phyloP scores from a whole-genome alignment of 2,888 invertebrate species.

The Nebria brevicollis region DNA sequence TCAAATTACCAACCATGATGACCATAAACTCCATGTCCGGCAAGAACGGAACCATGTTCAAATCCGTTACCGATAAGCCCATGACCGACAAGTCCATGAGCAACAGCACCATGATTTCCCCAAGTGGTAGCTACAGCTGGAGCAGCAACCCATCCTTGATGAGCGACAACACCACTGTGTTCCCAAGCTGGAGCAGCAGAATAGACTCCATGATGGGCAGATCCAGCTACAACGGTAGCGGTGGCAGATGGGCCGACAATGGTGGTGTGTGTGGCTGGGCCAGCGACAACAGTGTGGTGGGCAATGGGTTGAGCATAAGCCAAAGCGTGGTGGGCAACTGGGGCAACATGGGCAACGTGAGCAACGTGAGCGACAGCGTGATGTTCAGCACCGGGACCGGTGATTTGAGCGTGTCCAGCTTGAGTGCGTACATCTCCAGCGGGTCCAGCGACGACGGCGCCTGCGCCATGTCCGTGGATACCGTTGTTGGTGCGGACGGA shows the following conservation, averaged over 20 bases:
- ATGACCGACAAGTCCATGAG: constrained; percentile 14
- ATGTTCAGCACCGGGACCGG: constrained; percentile 7
- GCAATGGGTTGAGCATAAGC: background rate
- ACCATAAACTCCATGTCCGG: background rate
- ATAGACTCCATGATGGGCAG: constrained; percentile 2
- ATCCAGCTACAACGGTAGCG: constrained; percentile 10
- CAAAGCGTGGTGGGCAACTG: constrained; percentile 52
- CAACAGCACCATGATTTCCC: constrained; percentile 12
- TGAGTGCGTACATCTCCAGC: constrained; percentile 15
- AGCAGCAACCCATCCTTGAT: background rate
- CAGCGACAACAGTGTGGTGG: constrained; percentile 14
- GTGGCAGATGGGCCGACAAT: constrained; percentile 7
- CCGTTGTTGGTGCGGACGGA: constrained; percentile 15
- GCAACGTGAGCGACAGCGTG: background rate
- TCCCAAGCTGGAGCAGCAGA: background rate
- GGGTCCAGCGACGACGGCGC: constrained; percentile 22
- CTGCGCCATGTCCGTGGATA: constrained; percentile 22
- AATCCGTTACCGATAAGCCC: constrained; percentile 4
- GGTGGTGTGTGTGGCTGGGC: constrained; percentile 13
- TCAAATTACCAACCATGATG: constrained; percentile 17
- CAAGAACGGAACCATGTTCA: too few species aligned
- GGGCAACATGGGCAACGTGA: background rate
- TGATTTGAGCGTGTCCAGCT: background rate
- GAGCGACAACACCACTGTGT: too few species aligned
- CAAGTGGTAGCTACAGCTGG: constrained; percentile 6